A percentile compares a stretch with the other conserved stretches of the same genome.
phyloP scores from a whole-genome alignment of 1,140 invertebrate species.

The Theocolax elegans region DNA sequence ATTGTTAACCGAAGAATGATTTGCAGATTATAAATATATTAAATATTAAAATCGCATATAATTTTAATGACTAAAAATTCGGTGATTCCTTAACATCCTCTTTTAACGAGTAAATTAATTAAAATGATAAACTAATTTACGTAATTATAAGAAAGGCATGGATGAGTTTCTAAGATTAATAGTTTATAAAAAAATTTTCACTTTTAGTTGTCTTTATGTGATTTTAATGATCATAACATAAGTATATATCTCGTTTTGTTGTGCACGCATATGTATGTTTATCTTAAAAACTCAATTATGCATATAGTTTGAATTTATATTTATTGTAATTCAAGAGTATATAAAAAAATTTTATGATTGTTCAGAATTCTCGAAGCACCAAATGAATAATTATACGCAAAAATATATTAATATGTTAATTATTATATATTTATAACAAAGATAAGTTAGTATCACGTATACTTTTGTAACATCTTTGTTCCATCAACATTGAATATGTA shows the following conservation, averaged over 20 bases:
- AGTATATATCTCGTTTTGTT: not conserved
- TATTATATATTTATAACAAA: slow-evolving; percentile 28
- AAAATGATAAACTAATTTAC: slow-evolving; percentile 4
- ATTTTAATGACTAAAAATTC: too few relatives aligned
- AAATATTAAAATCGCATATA: too few relatives aligned
- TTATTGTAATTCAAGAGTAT: slow-evolving; percentile 5
- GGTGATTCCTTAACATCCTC: slow-evolving; percentile 15
- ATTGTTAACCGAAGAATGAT: too few relatives aligned
- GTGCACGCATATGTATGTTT: too few relatives aligned
- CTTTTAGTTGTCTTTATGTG: not conserved
- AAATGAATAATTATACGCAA: slow-evolving; percentile 8
- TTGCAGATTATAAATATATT: too few relatives aligned
- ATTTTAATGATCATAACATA: not conserved
- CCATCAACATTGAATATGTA: slow-evolving; percentile 3
- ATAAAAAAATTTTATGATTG: slow-evolving; percentile 23
- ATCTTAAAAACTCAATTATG: slow-evolving; percentile 29
- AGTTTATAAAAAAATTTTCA: not conserved
- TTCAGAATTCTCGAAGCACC: slow-evolving; percentile 11
- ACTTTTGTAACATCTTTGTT: slow-evolving; percentile 12
- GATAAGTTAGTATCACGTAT: slow-evolving; percentile 6
- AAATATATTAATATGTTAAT: slow-evolving; percentile 28
- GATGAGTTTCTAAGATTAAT: slow-evolving; percentile 1
- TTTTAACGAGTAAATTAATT: slow-evolving; percentile 28
- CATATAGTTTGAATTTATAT: slow-evolving; percentile 7
- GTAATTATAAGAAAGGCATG: slow-evolving; percentile 9